Percentiles rank a stretch among this genome's conserved stretches.
Evolutionary conservation across 1,140 invertebrate genomes (phyloP).

Genomic region (Eubasilissa regina): DNA sequence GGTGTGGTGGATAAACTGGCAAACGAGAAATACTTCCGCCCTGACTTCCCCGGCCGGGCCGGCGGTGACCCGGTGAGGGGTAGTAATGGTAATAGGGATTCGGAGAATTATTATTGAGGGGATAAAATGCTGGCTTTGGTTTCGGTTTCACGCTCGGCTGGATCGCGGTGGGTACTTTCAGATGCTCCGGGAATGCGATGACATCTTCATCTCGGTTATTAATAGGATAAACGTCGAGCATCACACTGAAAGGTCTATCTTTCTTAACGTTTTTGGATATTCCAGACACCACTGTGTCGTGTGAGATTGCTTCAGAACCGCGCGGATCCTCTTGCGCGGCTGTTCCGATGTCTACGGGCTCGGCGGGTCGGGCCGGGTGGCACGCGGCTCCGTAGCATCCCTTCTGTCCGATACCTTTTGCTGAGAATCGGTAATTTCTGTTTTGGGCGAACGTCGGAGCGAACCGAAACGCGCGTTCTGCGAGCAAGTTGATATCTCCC

Average conservation of each 20-base stretch:
- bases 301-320: not conserved
- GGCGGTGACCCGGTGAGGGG: not conserved
- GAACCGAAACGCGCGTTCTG: constrained; percentile 66
- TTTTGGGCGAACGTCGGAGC: constrained; percentile 58
- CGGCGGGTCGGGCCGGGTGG: not conserved
- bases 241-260: constrained; percentile 55
- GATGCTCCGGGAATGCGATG: constrained; percentile 55
- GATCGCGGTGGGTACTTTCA: constrained; percentile 44
- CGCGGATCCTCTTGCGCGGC: not conserved
- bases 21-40: not conserved
- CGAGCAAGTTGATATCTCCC: constrained; percentile 69
- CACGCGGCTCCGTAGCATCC: not conserved
- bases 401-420: not conserved
- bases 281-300: not conserved
- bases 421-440: not conserved
- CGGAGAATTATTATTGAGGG: not conserved
- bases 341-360: not conserved
- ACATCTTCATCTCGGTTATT: constrained; percentile 54
- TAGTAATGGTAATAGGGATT: constrained; percentile 27
- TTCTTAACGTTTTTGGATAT: constrained; percentile 29
- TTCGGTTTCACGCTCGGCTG: constrained; percentile 9
- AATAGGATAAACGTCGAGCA: constrained; percentile 58
- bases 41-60: not conserved
- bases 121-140: constrained; percentile 17
- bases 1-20: not conserved